phyloP scores from a whole-genome alignment of 2,113 vertebrate genomes.

The Tichodroma muraria region DNA sequence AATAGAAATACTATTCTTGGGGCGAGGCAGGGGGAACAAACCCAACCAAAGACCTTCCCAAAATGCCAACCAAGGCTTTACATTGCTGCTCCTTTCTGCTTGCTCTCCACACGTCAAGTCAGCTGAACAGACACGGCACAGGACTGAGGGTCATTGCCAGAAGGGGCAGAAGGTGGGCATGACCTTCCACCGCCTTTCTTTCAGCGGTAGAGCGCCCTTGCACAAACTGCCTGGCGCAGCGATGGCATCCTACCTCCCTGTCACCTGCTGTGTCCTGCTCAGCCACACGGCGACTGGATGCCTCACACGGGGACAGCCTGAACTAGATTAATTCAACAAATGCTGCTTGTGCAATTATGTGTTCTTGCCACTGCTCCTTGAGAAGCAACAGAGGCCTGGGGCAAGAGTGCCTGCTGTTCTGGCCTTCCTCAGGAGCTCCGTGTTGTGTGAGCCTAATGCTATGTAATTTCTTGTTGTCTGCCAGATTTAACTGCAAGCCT shows the following conservation, averaged over 20 bases:
- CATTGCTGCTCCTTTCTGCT: not conserved
- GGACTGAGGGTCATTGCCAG: not conserved
- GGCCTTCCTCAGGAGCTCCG: not conserved
- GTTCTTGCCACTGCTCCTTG: not conserved
- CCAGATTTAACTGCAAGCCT: not conserved
- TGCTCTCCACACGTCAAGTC: not conserved
- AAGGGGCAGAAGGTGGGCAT: not conserved
- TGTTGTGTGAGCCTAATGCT: not conserved
- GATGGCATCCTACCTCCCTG: not conserved
- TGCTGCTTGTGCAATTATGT: fast-evolving
- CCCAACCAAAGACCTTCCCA: not conserved
- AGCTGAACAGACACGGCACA: not conserved
- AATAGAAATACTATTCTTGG: not conserved
- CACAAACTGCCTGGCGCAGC: not conserved
- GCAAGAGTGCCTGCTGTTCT: not conserved
- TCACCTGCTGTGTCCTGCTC: not conserved
- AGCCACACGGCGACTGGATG: not conserved
- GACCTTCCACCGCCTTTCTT: not conserved
- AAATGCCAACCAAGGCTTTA: not conserved
- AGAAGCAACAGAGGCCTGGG: not conserved
- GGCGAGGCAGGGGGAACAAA: not conserved
- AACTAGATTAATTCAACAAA: not conserved
- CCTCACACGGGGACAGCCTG: not conserved
- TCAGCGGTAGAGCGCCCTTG: not conserved
- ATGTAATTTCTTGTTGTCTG: not conserved